Percentiles rank a stretch among this genome's conserved stretches.
phyloP scores from a whole-genome alignment of 2,113 vertebrate species.

The Talpa occidentalis region DNA sequence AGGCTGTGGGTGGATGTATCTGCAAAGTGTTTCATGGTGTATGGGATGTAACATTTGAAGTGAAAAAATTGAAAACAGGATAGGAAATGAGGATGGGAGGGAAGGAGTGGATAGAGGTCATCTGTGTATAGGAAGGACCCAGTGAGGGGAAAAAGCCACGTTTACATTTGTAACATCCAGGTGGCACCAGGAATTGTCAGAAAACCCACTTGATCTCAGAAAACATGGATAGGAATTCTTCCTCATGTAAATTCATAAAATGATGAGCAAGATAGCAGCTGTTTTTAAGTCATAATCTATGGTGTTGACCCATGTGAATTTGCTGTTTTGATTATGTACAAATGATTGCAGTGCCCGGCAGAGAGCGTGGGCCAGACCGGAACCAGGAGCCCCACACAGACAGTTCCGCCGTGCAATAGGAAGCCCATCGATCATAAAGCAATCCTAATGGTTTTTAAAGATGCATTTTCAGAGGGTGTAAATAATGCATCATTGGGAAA shows the following conservation, averaged over 20 bases:
- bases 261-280: not conserved
- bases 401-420: not conserved
- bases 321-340: not conserved
- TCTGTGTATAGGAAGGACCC: not conserved
- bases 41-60: constrained; percentile 23
- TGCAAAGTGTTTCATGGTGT: constrained; percentile 26
- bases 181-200: not conserved
- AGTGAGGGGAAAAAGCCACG: not conserved
- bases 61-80: constrained; percentile 51
- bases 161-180: not conserved
- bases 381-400: not conserved
- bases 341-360: not conserved
- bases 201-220: not conserved
- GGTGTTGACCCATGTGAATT: rapidly evolving
- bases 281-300: not conserved
- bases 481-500: rapidly evolving
- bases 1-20: not conserved
- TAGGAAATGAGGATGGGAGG: not conserved
- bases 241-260: not conserved
- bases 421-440: not conserved
- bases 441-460: not conserved
- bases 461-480: not conserved
- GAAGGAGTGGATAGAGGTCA: not conserved
- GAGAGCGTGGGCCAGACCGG: not conserved
- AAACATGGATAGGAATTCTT: not conserved